Percentiles rank a stretch among this genome's conserved stretches.
These are phyloP conservation scores for Paracyclopina nana DNA, from an alignment of 1,140 invertebrate genomes.

Conservation along the genomic window DNA sequence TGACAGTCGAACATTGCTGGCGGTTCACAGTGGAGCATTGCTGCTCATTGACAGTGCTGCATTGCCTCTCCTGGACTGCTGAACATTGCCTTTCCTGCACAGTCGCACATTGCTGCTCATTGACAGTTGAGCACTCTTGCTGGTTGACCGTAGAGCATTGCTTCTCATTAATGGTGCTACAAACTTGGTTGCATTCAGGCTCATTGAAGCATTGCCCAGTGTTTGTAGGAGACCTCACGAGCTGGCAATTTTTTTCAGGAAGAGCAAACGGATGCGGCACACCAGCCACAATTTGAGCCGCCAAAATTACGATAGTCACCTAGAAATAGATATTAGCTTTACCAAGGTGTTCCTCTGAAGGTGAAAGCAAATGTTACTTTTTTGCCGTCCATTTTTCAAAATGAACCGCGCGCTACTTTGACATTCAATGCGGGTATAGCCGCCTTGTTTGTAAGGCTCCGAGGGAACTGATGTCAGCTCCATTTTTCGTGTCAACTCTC, in stretches of 20 bases:
- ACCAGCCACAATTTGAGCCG: not conserved
- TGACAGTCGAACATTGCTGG: constrained; percentile 12
- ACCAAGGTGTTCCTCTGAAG: no score
- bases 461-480: no score
- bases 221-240: constrained; percentile 1
- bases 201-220: constrained; percentile 10
- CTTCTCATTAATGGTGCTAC: constrained; percentile 11
- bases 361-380: no score
- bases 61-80: constrained; percentile 8
- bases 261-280: constrained; percentile 3
- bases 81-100: constrained; percentile 8
- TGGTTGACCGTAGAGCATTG: constrained; percentile 8
- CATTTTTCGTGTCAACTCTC: no score
- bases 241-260: not conserved
- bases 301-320: not conserved
- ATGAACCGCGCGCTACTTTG: no score
- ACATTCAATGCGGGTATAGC: no score
- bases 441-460: no score
- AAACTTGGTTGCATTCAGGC: constrained; percentile 9
- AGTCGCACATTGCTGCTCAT: constrained; percentile 10
- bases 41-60: constrained; percentile 9
- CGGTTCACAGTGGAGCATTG: constrained; percentile 12
- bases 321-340: not conserved
- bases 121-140: constrained; percentile 7
- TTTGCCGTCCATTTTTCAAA: no score